Evolutionary conservation across 2,888 invertebrate genomes (phyloP).

Genomic region (Callimorpha dominula): DNA sequence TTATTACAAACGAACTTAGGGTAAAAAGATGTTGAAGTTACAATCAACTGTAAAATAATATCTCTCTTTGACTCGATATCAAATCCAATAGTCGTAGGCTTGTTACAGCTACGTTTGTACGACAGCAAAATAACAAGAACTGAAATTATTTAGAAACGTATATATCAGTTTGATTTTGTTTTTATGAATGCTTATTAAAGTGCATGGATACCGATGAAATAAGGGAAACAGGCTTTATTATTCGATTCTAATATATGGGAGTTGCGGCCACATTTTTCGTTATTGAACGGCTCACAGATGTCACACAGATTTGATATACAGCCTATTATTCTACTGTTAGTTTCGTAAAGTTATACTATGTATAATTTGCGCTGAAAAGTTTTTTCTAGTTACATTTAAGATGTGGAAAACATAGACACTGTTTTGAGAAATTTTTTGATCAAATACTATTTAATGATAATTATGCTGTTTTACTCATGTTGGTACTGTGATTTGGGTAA

Average conservation of each 20-base stretch:
- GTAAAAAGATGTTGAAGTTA: too few species aligned
- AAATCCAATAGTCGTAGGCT: too few species aligned
- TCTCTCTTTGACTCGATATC: too few species aligned
- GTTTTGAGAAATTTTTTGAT: neutral
- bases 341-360: neutral
- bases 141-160: too few species aligned
- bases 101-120: too few species aligned
- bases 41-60: too few species aligned
- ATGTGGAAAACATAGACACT: neutral
- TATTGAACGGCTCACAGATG: conserved; percentile 4
- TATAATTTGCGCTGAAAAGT: neutral
- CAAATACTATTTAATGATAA: neutral
- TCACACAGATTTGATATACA: neutral
- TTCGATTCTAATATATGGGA: neutral
- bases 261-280: neutral
- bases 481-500: neutral
- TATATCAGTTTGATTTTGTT: too few species aligned
- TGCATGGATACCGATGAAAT: neutral
- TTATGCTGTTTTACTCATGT: neutral
- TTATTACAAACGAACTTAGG: too few species aligned
- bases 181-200: too few species aligned
- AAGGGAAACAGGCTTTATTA: neutral
- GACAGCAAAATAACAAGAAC: too few species aligned
- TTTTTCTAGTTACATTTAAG: neutral
- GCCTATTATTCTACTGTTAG: conserved; percentile 3